phyloP scores from a whole-genome alignment of 2,113 vertebrate genomes.

The Upupa epops region DNA sequence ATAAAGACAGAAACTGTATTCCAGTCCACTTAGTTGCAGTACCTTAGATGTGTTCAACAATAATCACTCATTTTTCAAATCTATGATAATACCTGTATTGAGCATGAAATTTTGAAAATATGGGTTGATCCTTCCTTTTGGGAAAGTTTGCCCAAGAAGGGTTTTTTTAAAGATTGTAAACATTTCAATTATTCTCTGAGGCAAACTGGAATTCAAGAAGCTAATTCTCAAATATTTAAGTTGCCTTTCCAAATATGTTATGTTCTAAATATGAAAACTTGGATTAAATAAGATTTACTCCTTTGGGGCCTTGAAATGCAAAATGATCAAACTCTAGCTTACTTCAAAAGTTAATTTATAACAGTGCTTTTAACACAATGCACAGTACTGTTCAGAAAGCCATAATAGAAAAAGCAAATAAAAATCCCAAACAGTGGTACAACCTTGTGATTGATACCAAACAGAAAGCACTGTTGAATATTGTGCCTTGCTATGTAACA shows the following conservation, averaged over 20 bases:
- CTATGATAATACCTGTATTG: background rate
- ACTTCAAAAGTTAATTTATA: background rate
- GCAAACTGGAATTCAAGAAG: background rate
- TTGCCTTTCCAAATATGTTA: background rate
- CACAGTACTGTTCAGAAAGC: background rate
- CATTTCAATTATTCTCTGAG: background rate
- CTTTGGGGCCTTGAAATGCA: background rate
- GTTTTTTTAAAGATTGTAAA: background rate
- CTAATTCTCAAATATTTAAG: background rate
- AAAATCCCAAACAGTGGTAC: background rate
- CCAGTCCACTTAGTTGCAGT: background rate
- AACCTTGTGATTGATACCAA: background rate
- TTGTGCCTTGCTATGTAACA: background rate
- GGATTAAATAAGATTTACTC: background rate
- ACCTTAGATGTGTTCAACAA: background rate
- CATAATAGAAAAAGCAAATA: background rate
- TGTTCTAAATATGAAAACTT: background rate
- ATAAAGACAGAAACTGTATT: background rate
- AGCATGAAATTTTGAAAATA: background rate
- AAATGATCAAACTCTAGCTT: background rate
- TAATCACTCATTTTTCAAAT: background rate
- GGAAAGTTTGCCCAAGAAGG: background rate
- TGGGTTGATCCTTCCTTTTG: background rate
- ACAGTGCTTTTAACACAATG: background rate
- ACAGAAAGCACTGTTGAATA: background rate